Evolutionary conservation across 2,797 vertebrate genomes (phyloP), one percentile per base, ranked within the genome.

Genomic region (Chelon auratus): DNA sequence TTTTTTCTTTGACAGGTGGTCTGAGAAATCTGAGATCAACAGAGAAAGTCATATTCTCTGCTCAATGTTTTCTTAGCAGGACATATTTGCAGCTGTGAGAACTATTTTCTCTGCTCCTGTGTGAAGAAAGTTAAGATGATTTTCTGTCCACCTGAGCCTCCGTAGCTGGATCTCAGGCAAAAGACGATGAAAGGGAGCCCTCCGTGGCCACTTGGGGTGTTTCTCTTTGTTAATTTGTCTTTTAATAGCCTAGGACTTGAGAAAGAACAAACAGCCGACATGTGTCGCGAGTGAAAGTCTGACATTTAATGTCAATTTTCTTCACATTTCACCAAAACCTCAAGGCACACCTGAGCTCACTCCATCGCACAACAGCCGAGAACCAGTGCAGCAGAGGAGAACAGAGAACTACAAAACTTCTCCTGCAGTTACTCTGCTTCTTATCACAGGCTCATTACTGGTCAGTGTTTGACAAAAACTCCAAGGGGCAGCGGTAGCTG

Each of bases 291-390:
- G 43, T 6, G 5, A 47, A 59, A 64, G 30, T 50, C 43, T 61
- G 62, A 67, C 26, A 69, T 62, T 71, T 54, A 69, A 78, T 45
- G 55, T 81, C 79, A 73, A 82, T 83, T 86, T 86, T 78, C 74
- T 76, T 68, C 72, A 70, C 39, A 74, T 77, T 80, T 83, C 62
- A 72, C 60, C 55, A 64, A 76, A 78, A 71, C 58, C 54, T 72
- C 36, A 33, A 61, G 52, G 56, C 55, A 56, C 87, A 92, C 86
- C 88, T 91, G 91, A 88, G 86, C 83, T 84, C 87, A 53, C 67
- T 62, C 71, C 57, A 62, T 20, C 70, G 71, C 56, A 53, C 72
- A 62, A 75, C 75, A 73, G 67, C 68, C 53, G 42, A 80, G 77
- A 67, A 66, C 18, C 68, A 39, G 60, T 47, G 65, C 62, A 67